phyloP scores from a whole-genome alignment of 2,797 vertebrate species.

The Lindbergichthys nudifrons region DNA sequence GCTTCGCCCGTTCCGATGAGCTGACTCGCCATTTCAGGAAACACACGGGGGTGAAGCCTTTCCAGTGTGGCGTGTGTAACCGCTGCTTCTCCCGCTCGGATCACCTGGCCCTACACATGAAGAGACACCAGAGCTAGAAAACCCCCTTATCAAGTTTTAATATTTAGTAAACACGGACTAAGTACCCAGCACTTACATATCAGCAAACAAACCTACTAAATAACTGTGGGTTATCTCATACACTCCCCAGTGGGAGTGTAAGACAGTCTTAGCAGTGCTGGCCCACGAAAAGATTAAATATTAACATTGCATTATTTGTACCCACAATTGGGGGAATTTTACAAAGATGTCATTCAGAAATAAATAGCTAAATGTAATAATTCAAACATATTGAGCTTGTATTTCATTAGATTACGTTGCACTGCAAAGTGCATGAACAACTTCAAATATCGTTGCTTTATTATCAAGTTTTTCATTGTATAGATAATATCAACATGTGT shows the following conservation, averaged over 20 bases:
- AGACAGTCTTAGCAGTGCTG: slow-evolving; percentile 48
- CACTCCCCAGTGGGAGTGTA: slow-evolving; percentile 10
- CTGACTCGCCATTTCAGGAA: slow-evolving; percentile 98
- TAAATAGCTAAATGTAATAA: slow-evolving; percentile 30
- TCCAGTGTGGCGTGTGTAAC: slow-evolving; percentile 94
- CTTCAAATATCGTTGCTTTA: slow-evolving; percentile 20
- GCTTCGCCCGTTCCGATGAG: slow-evolving; percentile 96
- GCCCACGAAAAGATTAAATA: slow-evolving; percentile 43
- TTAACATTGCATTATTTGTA: slow-evolving; percentile 57
- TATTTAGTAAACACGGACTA: slow-evolving; percentile 24
- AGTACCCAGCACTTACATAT: slow-evolving; percentile 18
- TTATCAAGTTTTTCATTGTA: slow-evolving; percentile 22
- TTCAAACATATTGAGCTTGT: slow-evolving; percentile 13
- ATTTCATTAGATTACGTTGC: slow-evolving; percentile 23
- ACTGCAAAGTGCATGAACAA: slow-evolving; percentile 17
- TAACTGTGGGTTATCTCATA: slow-evolving; percentile 42
- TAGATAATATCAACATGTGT: slow-evolving; percentile 8
- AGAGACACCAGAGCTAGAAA: slow-evolving; percentile 94
- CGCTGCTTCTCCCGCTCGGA: slow-evolving; percentile 98
- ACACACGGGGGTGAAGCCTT: slow-evolving; percentile 96
- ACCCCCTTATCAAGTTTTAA: not conserved
- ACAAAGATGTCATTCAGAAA: slow-evolving; percentile 20
- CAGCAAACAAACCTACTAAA: slow-evolving; percentile 22
- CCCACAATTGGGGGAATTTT: slow-evolving; percentile 28
- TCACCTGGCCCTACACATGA: slow-evolving; percentile 98